These are phyloP conservation scores for Vanessa cardui DNA, from an alignment of 2,888 invertebrate species.

Conservation along the genomic window DNA sequence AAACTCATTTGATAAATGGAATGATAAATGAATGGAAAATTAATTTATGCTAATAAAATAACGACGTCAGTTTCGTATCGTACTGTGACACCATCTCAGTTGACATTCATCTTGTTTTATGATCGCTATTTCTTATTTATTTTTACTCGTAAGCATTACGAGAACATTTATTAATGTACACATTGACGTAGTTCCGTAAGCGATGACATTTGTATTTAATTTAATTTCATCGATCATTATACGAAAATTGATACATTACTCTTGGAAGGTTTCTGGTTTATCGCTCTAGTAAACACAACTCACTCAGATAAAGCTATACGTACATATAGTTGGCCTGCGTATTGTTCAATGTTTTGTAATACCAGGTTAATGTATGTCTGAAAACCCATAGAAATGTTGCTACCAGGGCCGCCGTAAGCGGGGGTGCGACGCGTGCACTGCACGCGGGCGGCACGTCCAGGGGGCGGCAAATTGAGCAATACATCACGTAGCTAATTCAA, in stretches of 20 bases:
- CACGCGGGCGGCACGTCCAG: no score
- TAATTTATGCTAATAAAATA: background rate
- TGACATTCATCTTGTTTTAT: background rate
- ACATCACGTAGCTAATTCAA: no score
- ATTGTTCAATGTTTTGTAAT: conserved; percentile 21
- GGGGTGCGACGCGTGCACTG: no score
- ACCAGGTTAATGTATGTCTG: conserved; percentile 20
- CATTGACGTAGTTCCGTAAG: background rate
- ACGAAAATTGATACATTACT: conserved; percentile 24
- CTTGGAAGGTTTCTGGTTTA: conserved; percentile 27
- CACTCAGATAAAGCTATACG: background rate
- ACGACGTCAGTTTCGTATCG: background rate
- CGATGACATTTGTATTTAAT: background rate
- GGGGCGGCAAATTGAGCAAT: no score
- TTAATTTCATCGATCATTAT: background rate
- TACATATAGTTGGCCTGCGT: background rate
- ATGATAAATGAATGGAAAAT: no score
- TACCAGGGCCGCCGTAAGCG: no score
- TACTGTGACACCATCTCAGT: background rate
- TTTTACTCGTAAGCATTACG: background rate
- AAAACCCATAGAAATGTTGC: conserved; percentile 26
- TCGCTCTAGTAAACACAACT: conserved; percentile 9
- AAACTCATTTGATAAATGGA: no score
- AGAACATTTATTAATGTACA: background rate
- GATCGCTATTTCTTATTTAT: background rate